Percentiles rank a stretch among this genome's conserved stretches.
Evolutionary conservation across 1,140 invertebrate species (phyloP).

Genomic region (Apocrypta bakeri): DNA sequence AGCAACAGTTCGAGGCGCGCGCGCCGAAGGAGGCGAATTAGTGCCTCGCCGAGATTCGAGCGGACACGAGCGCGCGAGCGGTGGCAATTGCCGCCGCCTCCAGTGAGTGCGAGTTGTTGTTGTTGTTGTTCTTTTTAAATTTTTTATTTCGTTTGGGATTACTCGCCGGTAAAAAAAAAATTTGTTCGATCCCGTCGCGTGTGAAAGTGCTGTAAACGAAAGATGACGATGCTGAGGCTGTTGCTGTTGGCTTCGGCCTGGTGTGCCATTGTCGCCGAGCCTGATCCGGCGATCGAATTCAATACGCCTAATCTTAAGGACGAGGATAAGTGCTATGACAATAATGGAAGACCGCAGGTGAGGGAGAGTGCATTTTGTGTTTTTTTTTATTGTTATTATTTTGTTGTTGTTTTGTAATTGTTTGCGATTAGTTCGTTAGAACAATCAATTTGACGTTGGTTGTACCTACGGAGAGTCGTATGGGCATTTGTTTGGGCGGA

Average conservation of each 20-base stretch:
- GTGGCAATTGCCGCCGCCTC: constrained; percentile 22
- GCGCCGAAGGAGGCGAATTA: constrained; percentile 14
- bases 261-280: constrained; percentile 45
- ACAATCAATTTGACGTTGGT: too few relatives aligned
- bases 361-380: constrained; percentile 45
- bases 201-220: constrained; percentile 48
- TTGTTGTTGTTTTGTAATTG: too few relatives aligned
- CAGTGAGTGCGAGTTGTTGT: background rate
- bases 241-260: constrained; percentile 46
- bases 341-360: constrained; percentile 67
- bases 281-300: constrained; percentile 63
- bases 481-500: too few relatives aligned
- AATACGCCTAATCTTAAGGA: constrained; percentile 60
- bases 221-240: constrained; percentile 46
- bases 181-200: background rate
- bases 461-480: too few relatives aligned
- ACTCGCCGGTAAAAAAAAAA: too few relatives aligned
- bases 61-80: constrained; percentile 36
- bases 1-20: background rate
- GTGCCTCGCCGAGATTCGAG: constrained; percentile 49
- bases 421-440: too few relatives aligned
- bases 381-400: too few relatives aligned
- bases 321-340: constrained; percentile 71
- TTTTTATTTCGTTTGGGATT: constrained; percentile 28
- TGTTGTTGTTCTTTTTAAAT: background rate